phyloP scores from a whole-genome alignment of 2,797 vertebrate genomes.

The Amphiprion clarkii region DNA sequence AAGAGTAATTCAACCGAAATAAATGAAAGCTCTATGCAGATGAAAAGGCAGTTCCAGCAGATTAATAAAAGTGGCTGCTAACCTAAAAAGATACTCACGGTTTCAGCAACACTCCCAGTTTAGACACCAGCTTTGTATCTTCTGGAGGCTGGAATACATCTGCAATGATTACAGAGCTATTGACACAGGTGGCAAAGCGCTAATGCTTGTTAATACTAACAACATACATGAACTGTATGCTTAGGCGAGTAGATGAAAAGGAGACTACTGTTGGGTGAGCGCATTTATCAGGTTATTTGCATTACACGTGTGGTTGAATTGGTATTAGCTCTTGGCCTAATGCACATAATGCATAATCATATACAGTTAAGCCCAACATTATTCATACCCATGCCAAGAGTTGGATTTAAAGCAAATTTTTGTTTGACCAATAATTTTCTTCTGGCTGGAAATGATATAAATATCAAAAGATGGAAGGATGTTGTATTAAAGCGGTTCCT shows the following conservation, averaged over 20 bases:
- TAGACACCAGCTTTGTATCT: not conserved
- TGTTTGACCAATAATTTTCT: too few species aligned
- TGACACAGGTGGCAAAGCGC: not conserved
- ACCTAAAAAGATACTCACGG: not conserved
- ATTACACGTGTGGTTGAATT: not conserved
- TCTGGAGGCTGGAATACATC: not conserved
- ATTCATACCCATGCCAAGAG: too few species aligned
- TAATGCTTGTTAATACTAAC: not conserved
- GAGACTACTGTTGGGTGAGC: not conserved
- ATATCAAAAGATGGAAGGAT: too few species aligned
- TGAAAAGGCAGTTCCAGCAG: not conserved
- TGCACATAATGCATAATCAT: not conserved
- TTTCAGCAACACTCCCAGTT: not conserved
- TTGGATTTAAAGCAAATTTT: too few species aligned
- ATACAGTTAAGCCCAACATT: not conserved
- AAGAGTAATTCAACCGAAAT: not conserved
- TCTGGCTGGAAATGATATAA: too few species aligned
- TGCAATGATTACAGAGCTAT: not conserved
- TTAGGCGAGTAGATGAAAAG: not conserved
- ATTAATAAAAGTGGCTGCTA: not conserved
- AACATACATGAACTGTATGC: not conserved
- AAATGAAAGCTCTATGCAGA: not conserved
- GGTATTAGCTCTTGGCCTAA: not conserved
- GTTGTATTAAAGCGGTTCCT: too few species aligned
- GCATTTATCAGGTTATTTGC: not conserved